Percentiles rank a stretch among this genome's conserved stretches.
Conservation (phyloP, 2,888 invertebrate genomes). For the Metellina segmentata region DNA sequence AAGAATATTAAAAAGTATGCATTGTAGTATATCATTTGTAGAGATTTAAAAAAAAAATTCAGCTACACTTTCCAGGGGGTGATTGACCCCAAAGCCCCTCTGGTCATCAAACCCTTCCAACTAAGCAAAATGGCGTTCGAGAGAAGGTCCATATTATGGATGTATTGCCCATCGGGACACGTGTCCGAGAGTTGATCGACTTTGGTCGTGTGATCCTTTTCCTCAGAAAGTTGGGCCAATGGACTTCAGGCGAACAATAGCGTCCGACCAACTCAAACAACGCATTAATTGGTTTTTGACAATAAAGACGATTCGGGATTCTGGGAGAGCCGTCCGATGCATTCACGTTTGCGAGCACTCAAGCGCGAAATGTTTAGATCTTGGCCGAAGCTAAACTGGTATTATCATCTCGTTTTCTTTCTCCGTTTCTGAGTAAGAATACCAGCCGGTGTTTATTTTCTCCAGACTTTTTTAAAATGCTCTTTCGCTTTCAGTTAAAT, state of each 20-base stretch:
- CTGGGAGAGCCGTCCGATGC: conserved; percentile 16
- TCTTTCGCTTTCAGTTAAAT: neutral
- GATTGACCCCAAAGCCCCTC: too few species aligned
- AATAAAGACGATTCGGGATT: conserved; percentile 47
- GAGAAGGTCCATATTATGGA: too few species aligned
- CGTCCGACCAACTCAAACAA: neutral
- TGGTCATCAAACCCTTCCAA: too few species aligned
- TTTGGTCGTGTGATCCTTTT: neutral
- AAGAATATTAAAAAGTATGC: too few species aligned
- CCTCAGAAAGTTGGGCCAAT: conserved; percentile 24
- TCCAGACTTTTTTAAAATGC: neutral
- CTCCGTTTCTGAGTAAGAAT: conserved; percentile 2
- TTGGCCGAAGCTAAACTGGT: conserved; percentile 62
- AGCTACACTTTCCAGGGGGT: too few species aligned
- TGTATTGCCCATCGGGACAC: neutral
- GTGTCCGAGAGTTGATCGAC: neutral
- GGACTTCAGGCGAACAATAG: conserved; percentile 55
- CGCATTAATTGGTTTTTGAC: conserved; percentile 53
- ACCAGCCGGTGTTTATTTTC: neutral
- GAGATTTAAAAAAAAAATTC: too few species aligned
- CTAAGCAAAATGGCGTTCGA: too few species aligned
- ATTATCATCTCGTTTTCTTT: conserved; percentile 52
- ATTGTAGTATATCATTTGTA: too few species aligned
- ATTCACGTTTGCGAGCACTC: conserved; percentile 44
- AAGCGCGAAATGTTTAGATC: conserved; percentile 63